phyloP scores from a whole-genome alignment of 2,113 vertebrate genomes.

The Ciconia boyciana region DNA sequence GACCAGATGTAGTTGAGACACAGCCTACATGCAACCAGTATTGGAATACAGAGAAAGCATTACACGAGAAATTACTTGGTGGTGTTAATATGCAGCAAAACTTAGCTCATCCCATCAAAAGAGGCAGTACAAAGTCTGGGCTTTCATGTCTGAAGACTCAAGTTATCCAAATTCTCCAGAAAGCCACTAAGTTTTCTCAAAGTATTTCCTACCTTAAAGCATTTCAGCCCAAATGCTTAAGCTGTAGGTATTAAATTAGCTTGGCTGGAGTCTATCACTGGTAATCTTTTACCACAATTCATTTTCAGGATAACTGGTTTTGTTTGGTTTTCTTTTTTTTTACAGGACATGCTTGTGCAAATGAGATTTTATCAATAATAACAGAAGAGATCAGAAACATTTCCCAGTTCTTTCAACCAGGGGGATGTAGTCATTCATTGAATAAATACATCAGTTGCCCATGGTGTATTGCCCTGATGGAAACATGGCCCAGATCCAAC shows the following conservation, averaged over 20 bases:
- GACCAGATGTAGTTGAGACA: neutral
- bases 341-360: neutral
- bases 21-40: neutral
- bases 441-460: slow-evolving; percentile 36
- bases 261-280: neutral
- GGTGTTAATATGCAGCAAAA: neutral
- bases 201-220: neutral
- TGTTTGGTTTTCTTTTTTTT: neutral
- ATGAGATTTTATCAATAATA: neutral
- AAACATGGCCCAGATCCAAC: neutral
- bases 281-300: neutral
- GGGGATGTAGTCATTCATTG: neutral
- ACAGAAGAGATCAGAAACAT: neutral
- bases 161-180: neutral
- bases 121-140: neutral
- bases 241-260: neutral
- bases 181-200: neutral
- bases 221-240: neutral
- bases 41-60: neutral
- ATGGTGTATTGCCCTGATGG: neutral
- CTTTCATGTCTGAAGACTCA: neutral
- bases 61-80: neutral
- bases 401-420: neutral
- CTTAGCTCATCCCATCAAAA: neutral
- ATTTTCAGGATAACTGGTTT: neutral